These are phyloP conservation scores for Drosophila sucinea DNA, from an alignment of 1,140 invertebrate genomes.

Conservation along the genomic window DNA sequence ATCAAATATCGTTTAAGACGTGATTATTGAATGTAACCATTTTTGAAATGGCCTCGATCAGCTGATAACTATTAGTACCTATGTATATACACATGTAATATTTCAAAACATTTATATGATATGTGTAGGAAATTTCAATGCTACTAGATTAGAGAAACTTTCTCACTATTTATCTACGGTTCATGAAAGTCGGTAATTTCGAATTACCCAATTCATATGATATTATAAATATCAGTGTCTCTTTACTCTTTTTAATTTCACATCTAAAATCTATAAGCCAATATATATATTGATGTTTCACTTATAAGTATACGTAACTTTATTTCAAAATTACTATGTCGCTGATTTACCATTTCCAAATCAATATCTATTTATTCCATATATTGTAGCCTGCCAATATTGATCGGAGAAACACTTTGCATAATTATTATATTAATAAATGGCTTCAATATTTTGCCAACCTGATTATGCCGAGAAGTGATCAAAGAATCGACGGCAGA, in stretches of 20 bases:
- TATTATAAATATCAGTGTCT: too few species aligned
- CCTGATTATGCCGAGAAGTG: neutral
- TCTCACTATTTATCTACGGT: too few species aligned
- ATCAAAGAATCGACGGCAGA: constrained; percentile 29
- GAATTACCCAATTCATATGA: too few species aligned
- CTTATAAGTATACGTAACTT: too few species aligned
- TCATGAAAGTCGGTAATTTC: too few species aligned
- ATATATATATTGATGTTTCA: too few species aligned
- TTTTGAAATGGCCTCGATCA: constrained; percentile 3
- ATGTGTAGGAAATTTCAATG: too few species aligned
- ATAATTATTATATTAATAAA: constrained; percentile 29
- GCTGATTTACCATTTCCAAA: neutral
- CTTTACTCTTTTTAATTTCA: too few species aligned
- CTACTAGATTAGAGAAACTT: too few species aligned
- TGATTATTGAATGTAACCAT: constrained; percentile 15
- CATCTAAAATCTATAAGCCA: neutral
- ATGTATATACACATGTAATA: neutral
- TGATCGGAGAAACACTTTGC: constrained; percentile 24
- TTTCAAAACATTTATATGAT: too few species aligned
- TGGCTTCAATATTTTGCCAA: constrained; percentile 32
- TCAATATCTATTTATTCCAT: neutral
- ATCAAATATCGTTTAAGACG: constrained; percentile 47
- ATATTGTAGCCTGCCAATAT: constrained; percentile 27
- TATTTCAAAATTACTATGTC: too few species aligned
- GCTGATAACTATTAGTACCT: constrained; percentile 9